Evolutionary conservation across 2,113 vertebrate genomes (phyloP).

Genomic region (Danionella cerebrum): DNA sequence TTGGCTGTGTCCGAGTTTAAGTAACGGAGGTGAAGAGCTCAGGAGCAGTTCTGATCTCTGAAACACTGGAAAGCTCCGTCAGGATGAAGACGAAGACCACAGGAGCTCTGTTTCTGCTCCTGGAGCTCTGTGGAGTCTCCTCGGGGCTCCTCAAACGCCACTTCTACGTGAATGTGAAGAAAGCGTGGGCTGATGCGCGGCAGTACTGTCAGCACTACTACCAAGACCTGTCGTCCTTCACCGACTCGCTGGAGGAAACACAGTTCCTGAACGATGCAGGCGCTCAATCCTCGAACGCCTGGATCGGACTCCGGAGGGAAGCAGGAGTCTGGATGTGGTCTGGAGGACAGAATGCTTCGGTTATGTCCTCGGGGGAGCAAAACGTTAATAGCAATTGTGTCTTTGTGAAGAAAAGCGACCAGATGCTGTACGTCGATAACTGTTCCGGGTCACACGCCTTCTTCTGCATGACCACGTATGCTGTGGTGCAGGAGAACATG

Average conservation of each 20-base stretch:
- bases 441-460: neutral
- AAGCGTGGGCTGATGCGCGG: neutral
- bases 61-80: neutral
- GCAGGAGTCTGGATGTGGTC: constrained; percentile 1
- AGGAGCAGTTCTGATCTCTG: neutral
- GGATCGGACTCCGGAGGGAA: neutral
- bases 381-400: neutral
- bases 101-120: neutral
- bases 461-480: neutral
- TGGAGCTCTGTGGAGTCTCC: neutral
- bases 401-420: neutral
- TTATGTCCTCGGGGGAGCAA: neutral
- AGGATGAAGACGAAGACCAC: neutral
- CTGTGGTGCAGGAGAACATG: neutral
- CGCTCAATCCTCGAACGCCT: neutral
- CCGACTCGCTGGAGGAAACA: neutral
- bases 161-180: neutral
- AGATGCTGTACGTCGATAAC: neutral
- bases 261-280: neutral
- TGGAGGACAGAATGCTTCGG: neutral
- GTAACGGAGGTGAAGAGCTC: neutral
- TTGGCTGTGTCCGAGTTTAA: neutral
- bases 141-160: neutral
- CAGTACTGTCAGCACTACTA: neutral
- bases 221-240: neutral